Percentiles rank a stretch among this genome's conserved stretches.
Conservation (phyloP, 1,140 invertebrate genomes). For the Megathymus violae region DNA sequence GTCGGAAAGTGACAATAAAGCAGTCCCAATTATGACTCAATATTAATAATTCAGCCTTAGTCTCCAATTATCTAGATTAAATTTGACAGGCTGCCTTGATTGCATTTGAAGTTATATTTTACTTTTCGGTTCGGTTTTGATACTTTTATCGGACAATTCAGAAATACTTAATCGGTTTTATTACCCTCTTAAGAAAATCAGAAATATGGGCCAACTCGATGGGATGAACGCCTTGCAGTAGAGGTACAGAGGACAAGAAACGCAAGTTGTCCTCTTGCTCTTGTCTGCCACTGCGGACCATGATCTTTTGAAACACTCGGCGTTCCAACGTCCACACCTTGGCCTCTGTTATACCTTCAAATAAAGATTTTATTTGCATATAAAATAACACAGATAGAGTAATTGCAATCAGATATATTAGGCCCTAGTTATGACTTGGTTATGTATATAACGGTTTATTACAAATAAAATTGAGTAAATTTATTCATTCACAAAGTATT, state of each 20-base stretch:
- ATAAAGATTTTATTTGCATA: constrained; percentile 6
- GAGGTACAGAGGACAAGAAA: constrained; percentile 93
- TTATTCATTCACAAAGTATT: no score
- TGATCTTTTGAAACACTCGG: constrained; percentile 94
- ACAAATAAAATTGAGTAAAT: no score
- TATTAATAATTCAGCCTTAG: no score
- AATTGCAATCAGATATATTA: not conserved
- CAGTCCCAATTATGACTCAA: no score
- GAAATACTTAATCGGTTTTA: not conserved
- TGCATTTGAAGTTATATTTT: no score
- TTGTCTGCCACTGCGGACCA: constrained; percentile 91
- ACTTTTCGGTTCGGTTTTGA: no score
- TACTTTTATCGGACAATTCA: no score
- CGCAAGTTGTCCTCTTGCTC: constrained; percentile 92
- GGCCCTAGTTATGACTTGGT: no score
- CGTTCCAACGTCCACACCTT: constrained; percentile 95
- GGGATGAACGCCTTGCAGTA: constrained; percentile 91
- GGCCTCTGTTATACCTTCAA: constrained; percentile 89
- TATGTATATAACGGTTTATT: no score
- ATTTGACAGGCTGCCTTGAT: no score
- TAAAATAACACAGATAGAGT: not conserved
- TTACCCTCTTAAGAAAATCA: constrained; percentile 94
- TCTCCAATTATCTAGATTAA: no score
- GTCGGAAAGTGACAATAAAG: no score
- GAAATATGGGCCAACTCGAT: constrained; percentile 94